A percentile compares a stretch with the other conserved stretches of the same genome.
These are phyloP conservation scores for Ginglymostoma cirratum DNA, from an alignment of 2,113 vertebrate species.

Conservation along the genomic window DNA sequence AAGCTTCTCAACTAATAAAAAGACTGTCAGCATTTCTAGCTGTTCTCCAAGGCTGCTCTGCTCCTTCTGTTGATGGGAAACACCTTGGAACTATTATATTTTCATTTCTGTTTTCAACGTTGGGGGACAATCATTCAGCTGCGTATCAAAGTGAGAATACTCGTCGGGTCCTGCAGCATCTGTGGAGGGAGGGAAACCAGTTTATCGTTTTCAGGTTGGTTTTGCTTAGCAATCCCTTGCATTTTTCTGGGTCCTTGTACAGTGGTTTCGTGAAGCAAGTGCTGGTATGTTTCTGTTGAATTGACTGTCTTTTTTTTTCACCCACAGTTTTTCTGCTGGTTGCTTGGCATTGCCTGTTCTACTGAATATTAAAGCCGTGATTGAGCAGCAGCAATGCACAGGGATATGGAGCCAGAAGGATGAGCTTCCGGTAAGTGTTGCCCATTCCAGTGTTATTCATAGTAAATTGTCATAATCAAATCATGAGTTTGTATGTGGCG, in stretches of 20 bases:
- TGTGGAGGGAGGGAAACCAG: neutral
- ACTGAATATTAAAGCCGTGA: slow-evolving; percentile 86
- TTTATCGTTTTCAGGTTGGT: neutral
- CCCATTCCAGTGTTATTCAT: neutral
- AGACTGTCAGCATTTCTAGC: neutral
- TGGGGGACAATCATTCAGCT: no score
- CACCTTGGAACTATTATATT: neutral
- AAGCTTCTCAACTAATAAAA: neutral
- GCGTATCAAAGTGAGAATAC: neutral
- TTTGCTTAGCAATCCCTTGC: neutral
- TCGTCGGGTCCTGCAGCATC: neutral
- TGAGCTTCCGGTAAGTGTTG: slow-evolving; percentile 67
- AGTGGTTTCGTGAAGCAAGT: neutral
- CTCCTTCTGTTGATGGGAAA: neutral
- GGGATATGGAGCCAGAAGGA: slow-evolving; percentile 85
- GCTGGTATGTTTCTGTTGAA: neutral
- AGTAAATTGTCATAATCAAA: neutral
- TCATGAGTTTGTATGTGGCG: neutral
- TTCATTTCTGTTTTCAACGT: neutral
- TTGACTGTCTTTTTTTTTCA: slow-evolving; percentile 5
- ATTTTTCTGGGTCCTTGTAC: neutral
- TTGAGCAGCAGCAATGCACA: slow-evolving; percentile 78
- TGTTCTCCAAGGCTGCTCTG: neutral
- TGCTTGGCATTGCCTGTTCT: slow-evolving; percentile 79
- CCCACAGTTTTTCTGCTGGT: slow-evolving; percentile 72